These are phyloP conservation scores for Apis florea DNA, from an alignment of 1,140 invertebrate genomes.

Conservation along the genomic window DNA sequence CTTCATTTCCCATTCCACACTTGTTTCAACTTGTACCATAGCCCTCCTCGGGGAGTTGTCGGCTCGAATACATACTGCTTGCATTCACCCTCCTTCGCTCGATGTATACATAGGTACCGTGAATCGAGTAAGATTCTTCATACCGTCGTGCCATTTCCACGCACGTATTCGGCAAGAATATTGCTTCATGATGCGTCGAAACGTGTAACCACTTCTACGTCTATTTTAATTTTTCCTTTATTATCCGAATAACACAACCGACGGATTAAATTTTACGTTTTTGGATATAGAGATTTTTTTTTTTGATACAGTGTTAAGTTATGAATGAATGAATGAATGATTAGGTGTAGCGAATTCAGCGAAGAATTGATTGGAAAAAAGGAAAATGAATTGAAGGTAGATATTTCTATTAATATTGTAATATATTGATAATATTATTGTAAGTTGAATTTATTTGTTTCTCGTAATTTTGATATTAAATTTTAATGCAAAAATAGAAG, in stretches of 20 bases:
- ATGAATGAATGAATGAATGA: too few relatives aligned
- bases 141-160: slow-evolving; percentile 9
- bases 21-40: slow-evolving; percentile 39
- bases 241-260: neutral
- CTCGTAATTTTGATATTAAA: too few relatives aligned
- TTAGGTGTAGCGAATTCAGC: too few relatives aligned
- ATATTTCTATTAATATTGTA: too few relatives aligned
- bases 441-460: too few relatives aligned
- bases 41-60: slow-evolving; percentile 26
- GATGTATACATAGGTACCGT: neutral
- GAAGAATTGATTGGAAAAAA: too few relatives aligned
- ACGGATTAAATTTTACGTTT: neutral
- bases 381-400: too few relatives aligned
- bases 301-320: too few relatives aligned
- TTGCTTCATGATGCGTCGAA: neutral
- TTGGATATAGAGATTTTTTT: neutral
- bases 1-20: neutral
- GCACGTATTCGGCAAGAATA: slow-evolving; percentile 7
- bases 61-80: slow-evolving; percentile 29
- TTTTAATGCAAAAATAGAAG: too few relatives aligned
- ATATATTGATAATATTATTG: too few relatives aligned
- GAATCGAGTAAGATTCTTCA: slow-evolving; percentile 34
- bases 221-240: neutral
- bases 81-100: neutral
- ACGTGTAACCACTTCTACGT: neutral